These are phyloP conservation scores for Hiodon alosoides DNA, from an alignment of 2,113 vertebrate species.

Conservation along the genomic window DNA sequence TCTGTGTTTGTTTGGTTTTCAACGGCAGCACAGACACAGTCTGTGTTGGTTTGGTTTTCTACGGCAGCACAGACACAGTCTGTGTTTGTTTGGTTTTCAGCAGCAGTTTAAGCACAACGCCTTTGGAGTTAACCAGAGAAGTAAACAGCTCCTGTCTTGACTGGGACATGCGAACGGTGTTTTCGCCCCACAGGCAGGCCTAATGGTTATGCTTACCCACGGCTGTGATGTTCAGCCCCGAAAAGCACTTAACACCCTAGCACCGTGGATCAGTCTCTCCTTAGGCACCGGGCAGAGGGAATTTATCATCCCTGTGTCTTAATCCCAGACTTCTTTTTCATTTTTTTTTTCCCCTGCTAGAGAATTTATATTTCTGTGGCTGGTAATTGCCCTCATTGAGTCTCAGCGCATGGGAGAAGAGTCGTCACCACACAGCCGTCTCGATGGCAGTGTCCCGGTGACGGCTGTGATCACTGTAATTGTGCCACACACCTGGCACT, in stretches of 20 bases:
- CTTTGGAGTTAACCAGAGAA: no score
- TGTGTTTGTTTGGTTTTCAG: no score
- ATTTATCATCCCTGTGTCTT: constrained; percentile 14
- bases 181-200: no score
- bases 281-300: neutral
- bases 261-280: neutral
- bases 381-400: constrained; percentile 42
- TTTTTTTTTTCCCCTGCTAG: constrained; percentile 1
- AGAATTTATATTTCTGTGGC: constrained; percentile 6
- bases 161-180: no score
- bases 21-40: no score
- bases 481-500: constrained; percentile 17
- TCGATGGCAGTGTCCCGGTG: neutral
- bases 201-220: no score
- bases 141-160: no score
- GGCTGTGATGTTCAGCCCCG: neutral
- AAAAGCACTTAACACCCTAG: no score
- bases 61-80: no score
- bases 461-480: constrained; percentile 19
- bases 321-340: constrained; percentile 13
- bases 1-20: no score
- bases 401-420: neutral
- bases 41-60: no score
- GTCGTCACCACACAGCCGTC: neutral
- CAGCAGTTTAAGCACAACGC: no score